Base-by-base conservation (phyloP, 1,140 invertebrate genomes). In the Parapsyche elsis region DNA sequence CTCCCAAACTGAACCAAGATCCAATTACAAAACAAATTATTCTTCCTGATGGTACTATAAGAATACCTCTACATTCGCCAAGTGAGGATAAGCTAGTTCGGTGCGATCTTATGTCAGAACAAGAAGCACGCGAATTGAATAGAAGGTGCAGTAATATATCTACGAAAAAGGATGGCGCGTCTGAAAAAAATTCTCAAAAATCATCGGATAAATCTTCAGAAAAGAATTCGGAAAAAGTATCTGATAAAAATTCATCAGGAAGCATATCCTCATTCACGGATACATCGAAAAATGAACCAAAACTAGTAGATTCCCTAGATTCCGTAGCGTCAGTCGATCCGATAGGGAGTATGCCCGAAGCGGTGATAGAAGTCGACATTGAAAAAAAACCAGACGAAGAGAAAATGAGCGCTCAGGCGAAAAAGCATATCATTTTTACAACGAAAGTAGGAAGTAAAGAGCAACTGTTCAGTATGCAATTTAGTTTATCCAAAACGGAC, bases 1-100 rank as follows among this genome's bases (percentile, higher is more conserved):
- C 30, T 38, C 2, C 30, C 2, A 38, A 38, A 7, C 30, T 4
- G 7, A 38, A 38, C 7, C 9, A 24, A 9, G 83, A 44, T 61
- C 64, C 80, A 9, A 81, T 85, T 0, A 82, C 84, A 9, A 85
- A 86, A 45, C 85, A 87, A 14, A 86, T 86, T 0, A 86, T 88
- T 21, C 81, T 89, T n/a, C 87, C 88, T 0, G 88, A 89, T 64
- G 88, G 88, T 2, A 89, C 87, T 70, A 89, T 90, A 59, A 88
- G 89, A 38, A 90, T 90, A 78, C 90, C 90, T 5, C 85, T 90
- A 67, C 90, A 89, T 83, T 90, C 90, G 0, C 90, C 90, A 0
- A 90, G 89, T 9, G 87, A 89, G 75, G 86, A 81, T 74, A 81
- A 71, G 59, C 59, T 81, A 26, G 82, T 80, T 19, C 76, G 80